Conservation (phyloP, 2,113 vertebrate genomes). For the Eidolon helvum region DNA sequence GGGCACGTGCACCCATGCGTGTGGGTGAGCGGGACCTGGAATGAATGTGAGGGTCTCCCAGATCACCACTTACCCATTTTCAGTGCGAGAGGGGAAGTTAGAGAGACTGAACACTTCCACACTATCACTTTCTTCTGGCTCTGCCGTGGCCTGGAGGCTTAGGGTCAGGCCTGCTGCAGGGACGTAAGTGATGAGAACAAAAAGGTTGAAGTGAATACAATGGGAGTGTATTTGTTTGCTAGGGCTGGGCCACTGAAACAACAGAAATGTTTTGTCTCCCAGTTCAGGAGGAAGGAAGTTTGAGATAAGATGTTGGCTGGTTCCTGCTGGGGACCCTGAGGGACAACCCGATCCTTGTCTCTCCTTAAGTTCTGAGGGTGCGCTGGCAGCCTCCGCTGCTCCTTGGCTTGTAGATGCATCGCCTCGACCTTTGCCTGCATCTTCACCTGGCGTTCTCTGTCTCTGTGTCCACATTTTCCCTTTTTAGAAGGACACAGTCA, state of each 20-base stretch:
- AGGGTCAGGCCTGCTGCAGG: neutral
- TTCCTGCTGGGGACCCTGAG: too few species aligned
- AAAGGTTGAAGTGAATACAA: neutral
- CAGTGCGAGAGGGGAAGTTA: neutral
- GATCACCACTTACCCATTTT: neutral
- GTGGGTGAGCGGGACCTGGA: neutral
- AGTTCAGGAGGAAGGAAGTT: neutral
- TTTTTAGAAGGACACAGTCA: neutral
- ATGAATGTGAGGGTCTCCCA: neutral
- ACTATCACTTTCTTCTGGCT: neutral
- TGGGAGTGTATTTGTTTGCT: neutral
- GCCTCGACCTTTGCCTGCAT: fast-evolving
- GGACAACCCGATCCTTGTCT: too few species aligned
- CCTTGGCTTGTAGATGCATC: neutral
- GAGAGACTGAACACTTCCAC: neutral
- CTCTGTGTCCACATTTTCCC: neutral
- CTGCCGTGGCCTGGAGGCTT: neutral
- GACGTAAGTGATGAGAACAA: neutral
- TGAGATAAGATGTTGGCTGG: neutral
- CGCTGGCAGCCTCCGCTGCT: neutral
- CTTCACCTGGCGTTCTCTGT: neutral
- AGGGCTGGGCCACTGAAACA: too few species aligned
- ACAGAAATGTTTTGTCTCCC: neutral
- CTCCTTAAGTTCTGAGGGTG: neutral
- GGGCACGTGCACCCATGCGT: too few species aligned